Evolutionary conservation across 23 tunicate species (phyloP), one percentile per base, ranked within the genome.

Genomic region (Halocynthia aurantium): DNA sequence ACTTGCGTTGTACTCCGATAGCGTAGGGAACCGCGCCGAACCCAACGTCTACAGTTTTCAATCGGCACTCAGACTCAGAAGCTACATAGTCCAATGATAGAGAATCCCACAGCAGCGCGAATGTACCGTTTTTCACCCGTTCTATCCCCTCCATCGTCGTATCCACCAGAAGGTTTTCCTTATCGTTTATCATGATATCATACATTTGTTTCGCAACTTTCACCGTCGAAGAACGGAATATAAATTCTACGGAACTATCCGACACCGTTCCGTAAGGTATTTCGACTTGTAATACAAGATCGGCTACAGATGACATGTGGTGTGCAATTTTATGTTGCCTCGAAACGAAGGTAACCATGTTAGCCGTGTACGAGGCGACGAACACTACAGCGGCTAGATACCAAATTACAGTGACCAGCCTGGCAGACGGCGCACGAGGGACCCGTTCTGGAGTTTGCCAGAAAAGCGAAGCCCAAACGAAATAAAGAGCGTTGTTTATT

Each of bases 371-470:
- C 0, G 85, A 63, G 22, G 98, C 98, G 13, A 92, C 87, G 56
- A 92, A 82, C 6, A 86, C 84, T 8, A 92, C 98, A 19, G 98
- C 91, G 7, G 87, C 81, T 17, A 92, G 77, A 57, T 92, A 92
- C 98, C 98, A 92, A 7, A 80, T 51, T 18, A 86, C 85, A 5
- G 92, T 92, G 5, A 82, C 54, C 6, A 92, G 75, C 8, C 98
- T 69, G 18, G 85, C 89, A 12, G 98, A 92, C 11, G 89, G 61
- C 10, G 98, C 82, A 18, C 98, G 81, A 11, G 98, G 98, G 17
- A 92, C 98, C 11, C 83, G 77, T 55, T 92, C 98, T 9, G 98
- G 98, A 53, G 98, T 80, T 57, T 92, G 98, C 98, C 98, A 92
- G 76, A 92, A 92, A 61, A 92, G 73, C 7, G 98, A 86, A 15